phyloP scores from a whole-genome alignment of 2,888 invertebrate species.

The Conomelus anceps region DNA sequence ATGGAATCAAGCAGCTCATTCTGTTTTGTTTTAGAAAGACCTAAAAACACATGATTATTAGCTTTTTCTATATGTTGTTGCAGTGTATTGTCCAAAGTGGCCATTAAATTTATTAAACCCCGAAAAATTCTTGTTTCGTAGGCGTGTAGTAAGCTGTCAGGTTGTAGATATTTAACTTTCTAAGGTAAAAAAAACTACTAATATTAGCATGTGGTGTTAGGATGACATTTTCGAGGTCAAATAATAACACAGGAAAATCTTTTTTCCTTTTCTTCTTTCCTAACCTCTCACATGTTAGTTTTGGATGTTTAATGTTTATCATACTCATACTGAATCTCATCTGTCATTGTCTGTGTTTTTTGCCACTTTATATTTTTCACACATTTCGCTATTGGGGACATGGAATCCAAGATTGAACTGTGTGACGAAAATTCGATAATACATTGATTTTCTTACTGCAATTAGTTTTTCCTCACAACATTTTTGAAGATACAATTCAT shows the following conservation, averaged over 20 bases:
- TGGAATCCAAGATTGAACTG: constrained; percentile 19
- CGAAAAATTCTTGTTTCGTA: constrained; percentile 15
- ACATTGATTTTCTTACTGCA: constrained; percentile 12
- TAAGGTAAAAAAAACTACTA: constrained; percentile 14
- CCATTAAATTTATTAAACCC: too few species aligned
- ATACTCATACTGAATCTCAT: neutral
- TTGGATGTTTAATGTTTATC: neutral
- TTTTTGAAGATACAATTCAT: constrained; percentile 17
- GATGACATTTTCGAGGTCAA: constrained; percentile 20
- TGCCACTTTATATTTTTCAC: constrained; percentile 17
- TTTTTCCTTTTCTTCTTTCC: constrained; percentile 1
- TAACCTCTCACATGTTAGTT: constrained; percentile 8
- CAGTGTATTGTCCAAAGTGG: too few species aligned
- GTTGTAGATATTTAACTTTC: constrained; percentile 19
- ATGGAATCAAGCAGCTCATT: too few species aligned
- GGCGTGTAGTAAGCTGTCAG: constrained; percentile 15
- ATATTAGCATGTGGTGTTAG: constrained; percentile 11
- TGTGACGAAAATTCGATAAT: constrained; percentile 15
- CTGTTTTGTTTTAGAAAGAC: too few species aligned
- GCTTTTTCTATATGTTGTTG: too few species aligned
- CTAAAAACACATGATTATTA: too few species aligned
- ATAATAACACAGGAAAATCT: neutral
- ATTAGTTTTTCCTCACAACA: constrained; percentile 1
- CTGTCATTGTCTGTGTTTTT: neutral
- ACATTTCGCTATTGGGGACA: constrained; percentile 8